These are phyloP conservation scores for Microctonus aethiopoides DNA, from an alignment of 2,888 invertebrate species.

Conservation along the genomic window DNA sequence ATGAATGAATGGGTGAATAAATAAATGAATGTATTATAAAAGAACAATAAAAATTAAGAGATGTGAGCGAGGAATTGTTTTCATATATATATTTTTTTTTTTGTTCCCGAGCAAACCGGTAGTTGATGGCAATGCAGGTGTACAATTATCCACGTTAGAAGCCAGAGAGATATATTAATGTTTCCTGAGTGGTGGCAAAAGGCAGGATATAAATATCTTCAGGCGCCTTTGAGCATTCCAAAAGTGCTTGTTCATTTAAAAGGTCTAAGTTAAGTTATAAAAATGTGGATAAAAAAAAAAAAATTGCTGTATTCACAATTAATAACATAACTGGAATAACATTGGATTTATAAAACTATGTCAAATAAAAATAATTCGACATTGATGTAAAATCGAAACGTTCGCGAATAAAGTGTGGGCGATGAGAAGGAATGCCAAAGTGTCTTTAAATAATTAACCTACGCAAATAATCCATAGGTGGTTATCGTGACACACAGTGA, in stretches of 20 bases:
- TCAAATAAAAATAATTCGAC: conserved; percentile 11
- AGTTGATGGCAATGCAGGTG: conserved; percentile 9
- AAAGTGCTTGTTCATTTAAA: conserved; percentile 9
- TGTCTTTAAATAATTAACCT: neutral
- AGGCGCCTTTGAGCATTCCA: neutral
- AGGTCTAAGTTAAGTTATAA: neutral
- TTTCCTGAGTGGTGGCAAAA: conserved; percentile 33
- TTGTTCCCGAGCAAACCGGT: neutral
- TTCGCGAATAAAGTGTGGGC: conserved; percentile 17
- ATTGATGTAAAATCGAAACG: conserved; percentile 19
- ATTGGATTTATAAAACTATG: neutral
- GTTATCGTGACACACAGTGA: conserved; percentile 7
- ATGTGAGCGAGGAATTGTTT: neutral
- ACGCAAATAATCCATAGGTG: conserved; percentile 13
- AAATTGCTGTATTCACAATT: neutral
- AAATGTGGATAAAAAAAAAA: neutral
- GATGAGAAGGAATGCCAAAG: conserved; percentile 18
- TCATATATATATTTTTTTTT: neutral
- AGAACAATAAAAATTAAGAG: neutral
- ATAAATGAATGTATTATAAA: neutral
- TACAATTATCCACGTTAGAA: conserved; percentile 1
- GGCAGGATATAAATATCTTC: neutral
- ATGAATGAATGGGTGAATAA: no score
- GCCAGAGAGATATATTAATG: conserved; percentile 35
- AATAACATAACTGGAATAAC: neutral